Percentiles rank a stretch among this genome's conserved stretches.
Conservation (phyloP, 1,140 invertebrate genomes). For the Drosophila malerkotliana region DNA sequence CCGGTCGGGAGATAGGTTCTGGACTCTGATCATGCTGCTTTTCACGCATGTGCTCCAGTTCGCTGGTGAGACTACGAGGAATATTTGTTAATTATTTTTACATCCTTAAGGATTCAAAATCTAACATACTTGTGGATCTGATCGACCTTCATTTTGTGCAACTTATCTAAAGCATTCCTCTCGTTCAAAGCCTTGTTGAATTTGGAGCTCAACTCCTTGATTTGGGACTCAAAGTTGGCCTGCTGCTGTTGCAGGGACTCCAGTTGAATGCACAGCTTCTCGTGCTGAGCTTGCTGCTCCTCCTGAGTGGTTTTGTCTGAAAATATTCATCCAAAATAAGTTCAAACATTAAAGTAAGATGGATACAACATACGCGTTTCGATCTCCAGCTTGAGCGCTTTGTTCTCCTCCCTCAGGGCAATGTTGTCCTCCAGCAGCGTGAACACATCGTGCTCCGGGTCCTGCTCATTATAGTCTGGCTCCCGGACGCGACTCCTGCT, state of each 20-base stretch:
- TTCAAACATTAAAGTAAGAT: neutral
- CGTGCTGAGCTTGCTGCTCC: slow-evolving; percentile 66
- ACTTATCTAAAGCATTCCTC: slow-evolving; percentile 74
- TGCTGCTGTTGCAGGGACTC: slow-evolving; percentile 63
- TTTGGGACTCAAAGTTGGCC: slow-evolving; percentile 56
- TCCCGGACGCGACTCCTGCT: slow-evolving; percentile 78
- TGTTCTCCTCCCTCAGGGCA: slow-evolving; percentile 80
- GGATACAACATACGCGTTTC: slow-evolving; percentile 61
- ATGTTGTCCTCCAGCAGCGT: slow-evolving; percentile 82
- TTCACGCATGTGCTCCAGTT: slow-evolving; percentile 68
- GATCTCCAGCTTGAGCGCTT: slow-evolving; percentile 74
- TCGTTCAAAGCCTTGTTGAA: slow-evolving; percentile 68
- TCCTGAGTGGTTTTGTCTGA: slow-evolving; percentile 74
- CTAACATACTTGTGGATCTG: slow-evolving; percentile 64
- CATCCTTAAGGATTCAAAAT: neutral
- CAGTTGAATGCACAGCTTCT: slow-evolving; percentile 62
- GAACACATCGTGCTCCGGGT: slow-evolving; percentile 81
- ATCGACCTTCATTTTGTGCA: slow-evolving; percentile 81
- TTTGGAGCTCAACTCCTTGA: slow-evolving; percentile 67
- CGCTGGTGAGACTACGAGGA: slow-evolving; percentile 58
- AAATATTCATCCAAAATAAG: neutral
- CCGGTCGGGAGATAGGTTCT: neutral
- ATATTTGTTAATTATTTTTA: neutral
- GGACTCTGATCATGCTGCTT: slow-evolving; percentile 45
- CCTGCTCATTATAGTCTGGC: slow-evolving; percentile 79